Percentiles rank a stretch among this genome's conserved stretches.
Evolutionary conservation across 2,113 vertebrate species (phyloP).

Genomic region (Geococcyx californianus): DNA sequence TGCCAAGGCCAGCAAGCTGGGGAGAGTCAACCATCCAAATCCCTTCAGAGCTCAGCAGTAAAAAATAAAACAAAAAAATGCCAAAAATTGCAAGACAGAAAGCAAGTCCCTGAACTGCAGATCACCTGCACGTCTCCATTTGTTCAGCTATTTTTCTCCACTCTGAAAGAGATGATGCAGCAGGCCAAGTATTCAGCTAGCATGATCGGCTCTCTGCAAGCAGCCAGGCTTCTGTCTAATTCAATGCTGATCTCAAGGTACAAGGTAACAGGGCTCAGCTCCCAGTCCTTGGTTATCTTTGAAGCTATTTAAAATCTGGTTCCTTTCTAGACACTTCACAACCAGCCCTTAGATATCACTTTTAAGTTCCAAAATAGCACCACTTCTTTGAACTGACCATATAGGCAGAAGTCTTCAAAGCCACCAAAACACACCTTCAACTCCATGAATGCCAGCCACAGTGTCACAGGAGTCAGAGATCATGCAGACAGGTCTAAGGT

Average conservation of each 20-base stretch:
- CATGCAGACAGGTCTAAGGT: too few relatives aligned
- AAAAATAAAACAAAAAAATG: neutral
- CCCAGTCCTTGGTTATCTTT: neutral
- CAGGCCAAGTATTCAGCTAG: neutral
- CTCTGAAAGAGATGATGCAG: neutral
- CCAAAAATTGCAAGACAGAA: neutral
- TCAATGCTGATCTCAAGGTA: neutral
- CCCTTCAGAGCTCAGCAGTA: neutral
- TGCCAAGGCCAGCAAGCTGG: conserved; percentile 5
- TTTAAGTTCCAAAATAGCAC: neutral
- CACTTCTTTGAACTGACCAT: neutral
- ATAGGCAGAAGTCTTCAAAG: neutral
- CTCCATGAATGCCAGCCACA: too few relatives aligned
- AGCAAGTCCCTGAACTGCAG: neutral
- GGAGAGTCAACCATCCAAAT: conserved; percentile 10
- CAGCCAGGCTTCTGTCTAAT: neutral
- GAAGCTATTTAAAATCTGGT: neutral
- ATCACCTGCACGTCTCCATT: conserved; percentile 3
- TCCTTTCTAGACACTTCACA: neutral
- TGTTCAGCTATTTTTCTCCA: neutral
- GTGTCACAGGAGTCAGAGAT: too few relatives aligned
- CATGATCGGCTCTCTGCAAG: neutral
- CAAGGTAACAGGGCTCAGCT: neutral
- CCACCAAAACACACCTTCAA: neutral
- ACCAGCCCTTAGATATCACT: neutral